These are phyloP conservation scores for Pitta sordida DNA, from an alignment of 2,113 vertebrate genomes.

Conservation along the genomic window DNA sequence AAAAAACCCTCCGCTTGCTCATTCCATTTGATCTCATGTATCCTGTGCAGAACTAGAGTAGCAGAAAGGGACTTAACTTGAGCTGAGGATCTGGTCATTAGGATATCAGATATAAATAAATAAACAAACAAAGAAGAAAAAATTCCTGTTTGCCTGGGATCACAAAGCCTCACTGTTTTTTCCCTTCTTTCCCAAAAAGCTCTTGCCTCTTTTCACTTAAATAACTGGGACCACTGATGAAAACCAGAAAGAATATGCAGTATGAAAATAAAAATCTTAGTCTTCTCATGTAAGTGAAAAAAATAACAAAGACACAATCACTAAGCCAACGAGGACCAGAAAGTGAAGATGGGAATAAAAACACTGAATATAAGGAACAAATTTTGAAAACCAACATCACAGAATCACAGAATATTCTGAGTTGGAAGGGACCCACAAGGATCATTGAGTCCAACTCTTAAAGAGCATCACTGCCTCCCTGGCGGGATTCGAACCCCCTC, in stretches of 20 bases:
- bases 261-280: background rate
- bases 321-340: background rate
- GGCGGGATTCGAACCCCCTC: no score
- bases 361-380: background rate
- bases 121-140: background rate
- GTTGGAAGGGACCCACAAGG: no score
- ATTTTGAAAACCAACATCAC: constrained; percentile 4
- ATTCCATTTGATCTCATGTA: background rate
- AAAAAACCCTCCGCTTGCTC: background rate
- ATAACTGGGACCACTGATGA: background rate
- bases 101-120: background rate
- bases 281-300: background rate
- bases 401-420: no score
- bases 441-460: no score
- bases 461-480: no score
- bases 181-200: background rate
- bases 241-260: background rate
- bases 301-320: background rate
- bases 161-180: background rate
- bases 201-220: background rate
- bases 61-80: background rate
- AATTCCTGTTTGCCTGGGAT: background rate
- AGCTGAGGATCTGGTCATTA: background rate
- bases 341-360: background rate
- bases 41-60: background rate